Base-by-base conservation (phyloP, 2,888 invertebrate genomes). In the Synanthedon vespiformis region DNA sequence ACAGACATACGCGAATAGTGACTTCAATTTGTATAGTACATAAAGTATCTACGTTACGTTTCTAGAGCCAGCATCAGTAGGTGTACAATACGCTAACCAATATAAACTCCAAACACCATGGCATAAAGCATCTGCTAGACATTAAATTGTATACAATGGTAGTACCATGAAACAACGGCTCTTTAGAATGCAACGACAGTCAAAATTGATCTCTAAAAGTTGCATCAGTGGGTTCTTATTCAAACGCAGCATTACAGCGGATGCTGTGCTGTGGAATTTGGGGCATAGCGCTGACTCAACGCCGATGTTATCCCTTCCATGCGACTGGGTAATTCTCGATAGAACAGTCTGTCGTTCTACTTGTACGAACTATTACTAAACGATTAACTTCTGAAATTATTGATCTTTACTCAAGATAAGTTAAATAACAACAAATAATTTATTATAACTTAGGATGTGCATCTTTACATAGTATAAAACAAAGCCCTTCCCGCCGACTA, bases 261-360 rank as follows among this genome's bases (percentile, higher is more conserved):
- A 86, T 86, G 85, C 79, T 79, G 75, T 77, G 64, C 72, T 68
- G 58, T 71, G 84, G 85, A 80, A 87, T 87, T 85, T 86, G 82
- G 86, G 82, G 68, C 85, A 85, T 72, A 68, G 67, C 73, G 81
- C 80, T 86, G 85, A 86, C 76, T 87, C 86, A 85, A 81, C 81
- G 67, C 65, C 66, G 74, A 74, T 77, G 13, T 44, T 44, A 78
- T 81, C 80, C 83, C 79, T 80, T 83, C 77, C 70, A 74, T 74
- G 69, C 68, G 57, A 59, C 69, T 71, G 63, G 62, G 71, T 72
- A 74, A 74, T n/a, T 77, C 72, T 72, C 64, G 61, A 68, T 51
- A 52, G n/a, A 44, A 44, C 44, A 34, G 16, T 51, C 40, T 22
- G 61, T 64, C 61, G 58, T 68, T 34, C 34, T 34, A 34, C 34